Base-by-base conservation (phyloP, 35 echinoderm and acorn worm genomes). In the Ophiothrix spiculata region DNA sequence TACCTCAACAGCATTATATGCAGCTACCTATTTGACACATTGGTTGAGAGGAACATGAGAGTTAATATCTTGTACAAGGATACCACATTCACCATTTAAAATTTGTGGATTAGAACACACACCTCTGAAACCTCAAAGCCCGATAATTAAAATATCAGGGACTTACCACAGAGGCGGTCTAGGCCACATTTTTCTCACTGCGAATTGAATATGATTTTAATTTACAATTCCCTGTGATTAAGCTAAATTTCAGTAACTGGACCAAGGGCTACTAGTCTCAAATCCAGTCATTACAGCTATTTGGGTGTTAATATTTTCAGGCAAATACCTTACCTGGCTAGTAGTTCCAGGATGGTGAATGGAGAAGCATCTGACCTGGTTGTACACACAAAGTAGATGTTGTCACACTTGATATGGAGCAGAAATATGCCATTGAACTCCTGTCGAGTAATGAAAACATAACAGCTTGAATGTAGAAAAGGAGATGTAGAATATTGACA, bases 311-410 rank as follows among this genome's bases (percentile, higher is more conserved):
- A 14, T 60, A 3, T 25, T 64, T 31, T 36, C 6, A 60, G 23
- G 35, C 1, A 1, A 56, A 41, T 49, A 6, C 12, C 39, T 75
- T 89, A 93, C 92, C 92, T 93, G n/a, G 77, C 77, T 39, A 93
- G 80, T 23, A 93, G 56, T 41, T 93, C 87, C 33, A 93, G 37
- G 32, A 83, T 79, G 33, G 83, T 76, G 77, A 93, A 93, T 37
- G 92, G 92, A 11, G 87, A 38, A 25, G 40, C 79, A 37, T 89
- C 87, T 49, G 35, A 39, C 35, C 31, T 39, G 56, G 79, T 80
- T 83, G 87, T 75, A 56, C 87, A 89, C 21, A 89, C 80, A 37
- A 89, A 89, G 80, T 83, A 89, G 0, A 89, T 33, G 10, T 78
- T 64, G 46, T 82, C 81, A 80, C 87, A 81, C 56, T 89, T 89